Conservation (phyloP, 2,888 invertebrate species). For the Lithophane ornitopus region DNA sequence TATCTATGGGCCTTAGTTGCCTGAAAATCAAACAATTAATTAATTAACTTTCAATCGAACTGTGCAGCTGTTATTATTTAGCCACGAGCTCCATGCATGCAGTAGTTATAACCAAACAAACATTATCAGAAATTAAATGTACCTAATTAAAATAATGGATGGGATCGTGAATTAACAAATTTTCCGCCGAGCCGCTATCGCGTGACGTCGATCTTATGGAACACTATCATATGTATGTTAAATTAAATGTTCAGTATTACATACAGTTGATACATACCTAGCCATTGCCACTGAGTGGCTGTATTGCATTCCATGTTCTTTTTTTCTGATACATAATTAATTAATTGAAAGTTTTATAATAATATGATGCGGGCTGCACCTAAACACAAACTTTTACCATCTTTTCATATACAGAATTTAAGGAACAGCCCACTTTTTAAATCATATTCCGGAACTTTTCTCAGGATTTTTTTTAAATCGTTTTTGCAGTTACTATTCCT, state of each 20-base stretch:
- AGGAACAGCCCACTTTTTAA: too few species aligned
- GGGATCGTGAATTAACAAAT: background rate
- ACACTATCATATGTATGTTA: background rate
- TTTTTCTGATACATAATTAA: background rate
- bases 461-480: too few species aligned
- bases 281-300: background rate
- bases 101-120: background rate
- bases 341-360: background rate
- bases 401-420: too few species aligned
- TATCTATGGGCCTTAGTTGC: too few species aligned
- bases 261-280: background rate
- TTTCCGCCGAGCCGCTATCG: background rate
- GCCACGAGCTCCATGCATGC: background rate
- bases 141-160: conserved; percentile 5
- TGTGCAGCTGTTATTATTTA: too few species aligned
- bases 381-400: background rate
- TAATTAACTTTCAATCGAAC: too few species aligned
- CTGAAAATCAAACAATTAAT: too few species aligned
- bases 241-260: background rate
- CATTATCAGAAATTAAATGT: background rate
- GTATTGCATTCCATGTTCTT: background rate
- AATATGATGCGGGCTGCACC: background rate
- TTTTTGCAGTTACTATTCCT: too few species aligned
- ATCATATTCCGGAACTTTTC: too few species aligned
- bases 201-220: background rate